Conservation (phyloP, 2,113 vertebrate species). For the Leucosticte australis region DNA sequence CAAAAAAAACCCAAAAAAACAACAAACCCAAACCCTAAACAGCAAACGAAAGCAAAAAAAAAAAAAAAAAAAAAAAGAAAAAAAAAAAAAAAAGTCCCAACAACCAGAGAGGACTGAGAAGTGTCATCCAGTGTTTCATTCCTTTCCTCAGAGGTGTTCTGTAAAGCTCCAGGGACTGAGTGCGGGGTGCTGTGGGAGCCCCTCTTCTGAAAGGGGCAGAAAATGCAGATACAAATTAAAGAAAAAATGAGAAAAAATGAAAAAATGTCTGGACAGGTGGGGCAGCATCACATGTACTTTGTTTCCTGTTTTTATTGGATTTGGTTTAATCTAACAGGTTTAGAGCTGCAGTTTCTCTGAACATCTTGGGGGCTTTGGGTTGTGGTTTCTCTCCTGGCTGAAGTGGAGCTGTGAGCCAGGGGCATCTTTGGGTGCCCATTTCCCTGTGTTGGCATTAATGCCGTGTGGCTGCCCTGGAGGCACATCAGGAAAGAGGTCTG, state of each 20-base stretch:
- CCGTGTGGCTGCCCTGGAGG: neutral
- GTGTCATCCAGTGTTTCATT: neutral
- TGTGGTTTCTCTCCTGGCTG: neutral
- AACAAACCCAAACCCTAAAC: neutral
- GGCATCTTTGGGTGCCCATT: neutral
- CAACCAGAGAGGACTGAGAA: neutral
- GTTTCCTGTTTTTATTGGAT: neutral
- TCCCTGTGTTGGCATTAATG: neutral
- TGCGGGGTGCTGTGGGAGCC: neutral
- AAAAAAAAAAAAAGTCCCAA: no score
- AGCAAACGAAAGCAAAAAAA: neutral
- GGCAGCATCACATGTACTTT: neutral
- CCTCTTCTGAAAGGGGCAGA: neutral
- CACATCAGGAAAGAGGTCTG: neutral
- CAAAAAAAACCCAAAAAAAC: no score
- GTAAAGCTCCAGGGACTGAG: neutral
- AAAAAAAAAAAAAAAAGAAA: no score
- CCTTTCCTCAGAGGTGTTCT: neutral
- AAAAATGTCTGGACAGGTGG: neutral
- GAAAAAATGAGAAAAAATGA: neutral
- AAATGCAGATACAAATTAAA: neutral
- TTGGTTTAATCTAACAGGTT: neutral
- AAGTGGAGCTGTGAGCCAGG: neutral
- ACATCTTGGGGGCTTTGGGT: neutral
- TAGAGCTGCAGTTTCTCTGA: neutral